Evolutionary conservation across 2,888 invertebrate species (phyloP), one percentile per base, ranked within the genome.

Genomic region (Tridacna gigas): DNA sequence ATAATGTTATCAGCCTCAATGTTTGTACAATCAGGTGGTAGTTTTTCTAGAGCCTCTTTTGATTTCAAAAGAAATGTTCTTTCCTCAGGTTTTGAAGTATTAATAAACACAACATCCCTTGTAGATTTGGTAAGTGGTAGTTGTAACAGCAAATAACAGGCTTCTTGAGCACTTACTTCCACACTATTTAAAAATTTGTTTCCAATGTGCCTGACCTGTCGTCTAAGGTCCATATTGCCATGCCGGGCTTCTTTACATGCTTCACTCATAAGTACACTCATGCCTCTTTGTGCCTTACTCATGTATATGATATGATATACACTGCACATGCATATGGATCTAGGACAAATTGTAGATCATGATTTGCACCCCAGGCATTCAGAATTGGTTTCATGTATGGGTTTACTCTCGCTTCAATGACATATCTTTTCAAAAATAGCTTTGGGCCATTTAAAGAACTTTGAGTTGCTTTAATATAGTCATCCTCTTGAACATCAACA

Each of bases 301-400:
- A 63, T 63, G 22, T 63, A 63, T 13, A 22, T 18, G n/a, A 63
- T 22, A 63, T 18, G 13, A 22, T 22, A 81, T 73, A 65, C n/a
- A n/a, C n/a, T n/a, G n/a, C n/a, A n/a, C n/a, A n/a, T n/a, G n/a
- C n/a, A n/a, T n/a, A n/a, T n/a, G 82, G 78, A 66, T 86, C 85
- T 20, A 81, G 74, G 28, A 86, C 77, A 77, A 80, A 81, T 47
- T 87, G 83, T 18, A 88, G 80, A 51, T 86, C 84, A 51, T 84
- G 69, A 74, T 88, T 88, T 47, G 88, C 88, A 56, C 81, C 60
- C 82, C 84, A 86, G 22, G 60, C 73, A 25, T 73, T 76, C 28
- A 82, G 75, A 11, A 88, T 37, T 28, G 47, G n/a, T 61, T 26
- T 48, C 60, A 76, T 88, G 48, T 84, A 86, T 4, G 66, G n/a